These are phyloP conservation scores for Agriopis marginaria DNA, from an alignment of 2,888 invertebrate genomes.

Conservation along the genomic window DNA sequence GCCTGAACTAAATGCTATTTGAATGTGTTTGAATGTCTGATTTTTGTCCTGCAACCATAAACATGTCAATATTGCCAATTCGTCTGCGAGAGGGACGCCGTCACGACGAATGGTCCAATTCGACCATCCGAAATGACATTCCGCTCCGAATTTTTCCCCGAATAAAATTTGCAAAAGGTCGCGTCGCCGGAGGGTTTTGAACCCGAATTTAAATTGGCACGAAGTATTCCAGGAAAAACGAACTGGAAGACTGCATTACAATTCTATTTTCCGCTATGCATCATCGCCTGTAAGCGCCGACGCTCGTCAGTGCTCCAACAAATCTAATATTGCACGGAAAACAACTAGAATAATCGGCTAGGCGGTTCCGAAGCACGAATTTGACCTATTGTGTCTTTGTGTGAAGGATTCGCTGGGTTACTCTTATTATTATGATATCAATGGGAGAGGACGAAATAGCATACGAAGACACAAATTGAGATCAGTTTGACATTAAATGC, in stretches of 20 bases:
- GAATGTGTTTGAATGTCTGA: slow-evolving; percentile 4
- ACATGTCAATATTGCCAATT: slow-evolving; percentile 33
- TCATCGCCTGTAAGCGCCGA: slow-evolving; percentile 48
- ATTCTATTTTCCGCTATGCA: slow-evolving; percentile 48
- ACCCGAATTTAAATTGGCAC: slow-evolving; percentile 44
- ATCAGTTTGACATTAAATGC: not conserved
- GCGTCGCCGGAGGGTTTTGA: slow-evolving; percentile 32
- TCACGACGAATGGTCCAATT: slow-evolving; percentile 21
- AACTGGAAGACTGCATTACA: slow-evolving; percentile 45
- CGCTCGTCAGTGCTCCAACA: slow-evolving; percentile 43
- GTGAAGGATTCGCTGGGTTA: slow-evolving; percentile 28
- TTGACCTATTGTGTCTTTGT: slow-evolving; percentile 33
- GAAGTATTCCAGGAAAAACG: slow-evolving; percentile 42
- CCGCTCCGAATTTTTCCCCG: slow-evolving; percentile 24
- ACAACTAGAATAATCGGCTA: slow-evolving; percentile 29
- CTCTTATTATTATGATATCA: not conserved
- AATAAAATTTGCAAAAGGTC: slow-evolving; percentile 41
- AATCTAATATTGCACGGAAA: slow-evolving; percentile 41
- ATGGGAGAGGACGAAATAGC: slow-evolving; percentile 2
- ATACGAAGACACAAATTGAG: not conserved
- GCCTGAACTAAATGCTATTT: slow-evolving; percentile 27
- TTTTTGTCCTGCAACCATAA: slow-evolving; percentile 15
- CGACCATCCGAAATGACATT: slow-evolving; percentile 20
- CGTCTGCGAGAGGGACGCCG: slow-evolving; percentile 13
- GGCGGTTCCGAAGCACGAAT: slow-evolving; percentile 30